Evolutionary conservation across 2,888 invertebrate species (phyloP), one percentile per base, ranked within the genome.

Genomic region (Anoplius nigerrimus): DNA sequence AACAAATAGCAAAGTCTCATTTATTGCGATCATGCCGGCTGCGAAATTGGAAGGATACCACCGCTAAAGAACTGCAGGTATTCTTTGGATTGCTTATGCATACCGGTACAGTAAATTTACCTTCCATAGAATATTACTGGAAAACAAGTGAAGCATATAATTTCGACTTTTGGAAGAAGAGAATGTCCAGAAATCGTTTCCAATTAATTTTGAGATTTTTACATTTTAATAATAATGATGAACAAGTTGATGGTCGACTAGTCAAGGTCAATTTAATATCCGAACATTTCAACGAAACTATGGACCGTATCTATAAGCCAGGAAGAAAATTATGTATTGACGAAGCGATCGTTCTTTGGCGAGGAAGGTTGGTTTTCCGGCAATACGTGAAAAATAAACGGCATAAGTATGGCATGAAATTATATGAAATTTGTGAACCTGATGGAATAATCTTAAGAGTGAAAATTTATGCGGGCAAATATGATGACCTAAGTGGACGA

Each of bases 1-100:
- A 54, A 54, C 54, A 54, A 54, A 54, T 54, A 54, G 54, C 54
- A 24, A 54, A 54, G 54, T 54, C 54, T 54, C 54, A 54, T n/a
- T 22, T 54, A 54, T 54, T 54, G 54, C 54, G 54, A 54, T 54
- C 54, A 54, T 54, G 24, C 27, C 22, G 54, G 54, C 54, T 54
- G 54, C 54, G 27, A 54, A 54, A 54, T 22, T 54, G 54, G 54
- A 54, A 54, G 54, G 54, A 54, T 54, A 54, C 22, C 54, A 24
- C 5, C 54, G 54, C 54, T 54, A 54, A 54, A 54, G 54, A 54
- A 54, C 22, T 54, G 54, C 54, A 54, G 24, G 54, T 54, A 54
- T 54, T 54, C 6, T 27, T 27, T 6, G 27, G 27, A 27, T 27
- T 27, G 6, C 27, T 27, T 27, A 27, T 27, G 27, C 54, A 54